Base-by-base conservation (phyloP, 1,140 invertebrate species). In the Mycetomoellerius zeteki region DNA sequence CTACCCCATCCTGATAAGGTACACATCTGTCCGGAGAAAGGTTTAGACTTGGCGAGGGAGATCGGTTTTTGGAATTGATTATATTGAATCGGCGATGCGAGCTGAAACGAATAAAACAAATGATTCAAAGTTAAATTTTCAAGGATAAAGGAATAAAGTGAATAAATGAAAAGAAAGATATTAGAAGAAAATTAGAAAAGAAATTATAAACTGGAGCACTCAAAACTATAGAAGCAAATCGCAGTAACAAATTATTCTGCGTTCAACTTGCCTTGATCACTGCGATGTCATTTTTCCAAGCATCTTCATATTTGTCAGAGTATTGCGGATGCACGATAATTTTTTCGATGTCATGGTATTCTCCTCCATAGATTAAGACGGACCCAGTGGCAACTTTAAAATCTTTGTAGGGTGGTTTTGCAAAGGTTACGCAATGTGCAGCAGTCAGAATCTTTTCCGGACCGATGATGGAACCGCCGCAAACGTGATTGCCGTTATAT, bases 391-490 rank as follows among this genome's bases (percentile, higher is more conserved):
- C 64, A 4, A 91, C 43, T 1, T n/a, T 62, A 3, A 87, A n/a
- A 19, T 80, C 69, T 3, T 4, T 50, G 88, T 96, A 96, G 0
- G 97, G 97, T 58, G 96, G 96, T 71, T 95, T 93, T 1, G 93
- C 93, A 0, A 89, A 90, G 0, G 30, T 27, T 3, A 93, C 85
- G 85, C 96, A 96, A 82, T 96, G 96, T 47, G 96, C 96, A 52
- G 96, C 96, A 0, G 96, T 96, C 2, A 96, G 67, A n/a, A 96
- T 91, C 89, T 94, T 95, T 37, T 88, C 88, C 0, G 91, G 62
- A 19, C 92, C 93, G 56, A 96, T 94, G 47, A 96, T 93, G 58
- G 94, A 91, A 47, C 95, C 94, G 43, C 95, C 95, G 80, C 96
- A 96, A 19, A 93, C 72, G n/a, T 91, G 91, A 0, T 16, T 4